Base-by-base conservation (phyloP, 2,113 vertebrate species). In the Sinocyclocheilus anshuiensis region DNA sequence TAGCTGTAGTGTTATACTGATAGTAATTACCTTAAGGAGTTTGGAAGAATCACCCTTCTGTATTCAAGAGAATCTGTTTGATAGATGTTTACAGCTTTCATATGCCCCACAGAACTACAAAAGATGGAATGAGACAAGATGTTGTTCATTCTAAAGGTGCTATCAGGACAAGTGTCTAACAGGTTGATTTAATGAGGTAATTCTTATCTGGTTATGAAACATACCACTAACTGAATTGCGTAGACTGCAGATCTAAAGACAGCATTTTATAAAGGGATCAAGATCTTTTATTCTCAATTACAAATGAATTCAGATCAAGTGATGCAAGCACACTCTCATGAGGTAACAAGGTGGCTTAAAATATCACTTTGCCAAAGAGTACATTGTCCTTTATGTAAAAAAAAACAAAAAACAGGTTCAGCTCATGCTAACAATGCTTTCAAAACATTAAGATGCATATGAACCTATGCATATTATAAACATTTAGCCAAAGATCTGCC, bases 31-130 rank as follows among this genome's bases (percentile, higher is more conserved):
- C 69, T 86, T 53, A 10, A 82, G 85, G 53, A 86, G 24, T 69
- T 81, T 50, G 55, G n/a, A 76, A 81, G 78, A 74, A 53, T 72
- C 24, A 39, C 33, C 65, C 55, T 80, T 79, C 84, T 81, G 78
- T 42, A 48, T 29, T 42, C 20, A 72, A 89, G 87, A 80, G 87
- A 83, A 83, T 91, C 88, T 74, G 29, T 83, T 71, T 90, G 89
- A 90, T 90, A 92, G 88, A 87, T 94, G 93, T 92, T 93, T 92
- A 91, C 86, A 90, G 36, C n/a, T 50, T 45, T 36, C 53, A 63
- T 63, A 71, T 91, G 86, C 90, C 92, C 87, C 61, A 45, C n/a
- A 15, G 36, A 12, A 65, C 57, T 48, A n/a, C 3, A 26, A 26
- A 86, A 63, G 84, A 76, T 24, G 1, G 6, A 83, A 65, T 36